phyloP scores from a whole-genome alignment of 1,140 invertebrate genomes.

The Zaprionus capensis region DNA sequence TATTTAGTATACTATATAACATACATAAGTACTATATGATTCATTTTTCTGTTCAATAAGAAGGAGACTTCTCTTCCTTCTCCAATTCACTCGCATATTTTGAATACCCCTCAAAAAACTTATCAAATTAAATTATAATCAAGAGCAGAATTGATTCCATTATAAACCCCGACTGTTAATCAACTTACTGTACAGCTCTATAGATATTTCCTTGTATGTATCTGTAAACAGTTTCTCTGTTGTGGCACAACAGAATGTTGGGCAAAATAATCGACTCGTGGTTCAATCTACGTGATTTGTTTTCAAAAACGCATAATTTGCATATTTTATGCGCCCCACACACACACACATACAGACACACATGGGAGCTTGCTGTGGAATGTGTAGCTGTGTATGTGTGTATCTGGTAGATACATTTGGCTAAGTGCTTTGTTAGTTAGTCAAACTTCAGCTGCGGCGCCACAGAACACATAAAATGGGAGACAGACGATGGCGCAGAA shows the following conservation, averaged over 20 bases:
- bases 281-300: constrained; percentile 71
- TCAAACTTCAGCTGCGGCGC: constrained; percentile 53
- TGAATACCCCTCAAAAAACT: neutral
- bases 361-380: neutral
- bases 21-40: no score
- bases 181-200: neutral
- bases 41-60: neutral
- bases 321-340: constrained; percentile 54
- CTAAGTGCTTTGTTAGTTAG: constrained; percentile 65
- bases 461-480: constrained; percentile 59
- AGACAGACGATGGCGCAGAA: neutral
- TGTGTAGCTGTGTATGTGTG: neutral
- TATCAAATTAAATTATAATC: constrained; percentile 2
- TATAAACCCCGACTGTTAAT: neutral
- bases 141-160: neutral
- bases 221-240: neutral
- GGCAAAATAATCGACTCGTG: constrained; percentile 20
- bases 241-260: neutral
- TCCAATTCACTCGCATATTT: neutral
- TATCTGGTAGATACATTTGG: constrained; percentile 61
- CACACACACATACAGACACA: neutral
- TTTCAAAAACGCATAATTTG: constrained; percentile 66
- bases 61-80: neutral
- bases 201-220: neutral
- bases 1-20: no score